Evolutionary conservation across 1,140 invertebrate species (phyloP).

Genomic region (Drosophila tropicalis): DNA sequence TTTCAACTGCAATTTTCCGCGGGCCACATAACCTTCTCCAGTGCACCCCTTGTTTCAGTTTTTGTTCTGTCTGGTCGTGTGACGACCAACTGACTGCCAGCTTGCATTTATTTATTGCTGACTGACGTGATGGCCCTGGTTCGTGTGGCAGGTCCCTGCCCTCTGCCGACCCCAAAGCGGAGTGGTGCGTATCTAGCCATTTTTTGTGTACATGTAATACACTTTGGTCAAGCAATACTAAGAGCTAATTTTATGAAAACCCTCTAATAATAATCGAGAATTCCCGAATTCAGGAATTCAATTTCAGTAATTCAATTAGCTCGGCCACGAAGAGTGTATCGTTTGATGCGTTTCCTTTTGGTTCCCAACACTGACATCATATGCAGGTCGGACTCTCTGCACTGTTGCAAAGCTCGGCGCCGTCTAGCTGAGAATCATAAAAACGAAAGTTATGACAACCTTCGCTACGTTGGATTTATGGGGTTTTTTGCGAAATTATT

Average conservation of each 20-base stretch:
- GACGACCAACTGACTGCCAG: constrained; percentile 79
- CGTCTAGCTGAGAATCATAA: constrained; percentile 77
- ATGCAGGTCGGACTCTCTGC: background rate
- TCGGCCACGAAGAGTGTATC: background rate
- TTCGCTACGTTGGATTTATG: constrained; percentile 64
- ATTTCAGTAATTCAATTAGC: background rate
- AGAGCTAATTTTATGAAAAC: background rate
- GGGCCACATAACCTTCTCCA: constrained; percentile 34
- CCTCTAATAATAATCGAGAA: background rate
- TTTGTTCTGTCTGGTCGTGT: constrained; percentile 59
- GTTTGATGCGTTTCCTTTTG: background rate
- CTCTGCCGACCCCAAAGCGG: background rate
- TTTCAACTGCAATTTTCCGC: constrained; percentile 77
- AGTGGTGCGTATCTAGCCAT: constrained; percentile 3
- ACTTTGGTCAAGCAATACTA: background rate
- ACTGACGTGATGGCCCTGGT: constrained; percentile 68
- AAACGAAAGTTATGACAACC: constrained; percentile 80
- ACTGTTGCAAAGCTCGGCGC: constrained; percentile 42
- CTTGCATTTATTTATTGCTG: constrained; percentile 81
- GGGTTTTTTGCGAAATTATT: constrained; percentile 76
- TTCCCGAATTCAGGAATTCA: too few species aligned
- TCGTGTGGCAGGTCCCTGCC: constrained; percentile 25
- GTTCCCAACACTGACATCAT: background rate
- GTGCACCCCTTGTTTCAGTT: constrained; percentile 26
- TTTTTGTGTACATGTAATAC: background rate